Conservation (phyloP, 2,797 vertebrate genomes). For the Cossypha caffra region DNA sequence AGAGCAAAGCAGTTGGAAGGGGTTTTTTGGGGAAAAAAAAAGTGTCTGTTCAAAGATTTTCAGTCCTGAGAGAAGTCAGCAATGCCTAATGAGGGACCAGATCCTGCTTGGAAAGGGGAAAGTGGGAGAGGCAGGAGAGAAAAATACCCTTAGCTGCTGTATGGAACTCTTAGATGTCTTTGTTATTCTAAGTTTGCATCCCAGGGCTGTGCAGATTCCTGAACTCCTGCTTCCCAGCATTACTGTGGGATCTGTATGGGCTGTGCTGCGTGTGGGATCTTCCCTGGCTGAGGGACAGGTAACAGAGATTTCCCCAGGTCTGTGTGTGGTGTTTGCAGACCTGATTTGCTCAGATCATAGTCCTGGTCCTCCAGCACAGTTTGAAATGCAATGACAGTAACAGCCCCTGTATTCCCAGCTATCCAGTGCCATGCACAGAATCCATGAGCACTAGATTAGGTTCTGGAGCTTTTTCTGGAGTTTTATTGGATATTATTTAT, state of each 20-base stretch:
- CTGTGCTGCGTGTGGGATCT: neutral
- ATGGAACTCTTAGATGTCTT: neutral
- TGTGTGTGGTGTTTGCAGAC: neutral
- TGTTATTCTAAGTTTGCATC: neutral
- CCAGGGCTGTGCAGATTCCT: neutral
- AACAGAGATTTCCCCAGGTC: neutral
- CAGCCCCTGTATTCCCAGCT: neutral
- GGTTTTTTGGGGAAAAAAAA: neutral
- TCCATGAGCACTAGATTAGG: neutral
- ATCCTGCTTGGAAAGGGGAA: neutral
- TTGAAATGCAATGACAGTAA: neutral
- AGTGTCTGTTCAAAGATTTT: neutral
- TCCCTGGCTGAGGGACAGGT: neutral
- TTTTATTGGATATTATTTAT: neutral
- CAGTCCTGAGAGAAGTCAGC: neutral
- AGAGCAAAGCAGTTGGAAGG: conserved; percentile 14
- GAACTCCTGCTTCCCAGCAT: neutral
- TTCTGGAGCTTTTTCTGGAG: neutral
- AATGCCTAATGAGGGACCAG: neutral
- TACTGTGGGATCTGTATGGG: neutral
- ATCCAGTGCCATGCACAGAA: neutral
- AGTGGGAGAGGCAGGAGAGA: neutral
- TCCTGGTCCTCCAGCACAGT: neutral
- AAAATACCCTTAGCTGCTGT: neutral
- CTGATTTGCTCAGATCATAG: neutral